These are phyloP conservation scores for Eidolon helvum DNA, from an alignment of 2,113 vertebrate species.

Conservation along the genomic window DNA sequence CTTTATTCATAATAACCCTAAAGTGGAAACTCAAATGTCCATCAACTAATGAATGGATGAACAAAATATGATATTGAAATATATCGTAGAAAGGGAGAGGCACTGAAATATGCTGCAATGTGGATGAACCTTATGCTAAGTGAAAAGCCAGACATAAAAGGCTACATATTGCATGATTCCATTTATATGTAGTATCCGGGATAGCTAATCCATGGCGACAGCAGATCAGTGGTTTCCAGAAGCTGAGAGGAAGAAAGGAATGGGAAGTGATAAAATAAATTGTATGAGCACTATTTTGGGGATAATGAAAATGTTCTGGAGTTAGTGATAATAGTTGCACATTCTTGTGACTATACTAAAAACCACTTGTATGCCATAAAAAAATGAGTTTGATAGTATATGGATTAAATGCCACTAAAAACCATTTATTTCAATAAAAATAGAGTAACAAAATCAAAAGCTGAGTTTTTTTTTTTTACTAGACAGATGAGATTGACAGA, in stretches of 20 bases:
- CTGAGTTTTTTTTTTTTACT: not conserved
- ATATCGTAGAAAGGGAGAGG: not conserved
- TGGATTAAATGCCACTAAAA: not conserved
- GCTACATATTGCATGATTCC: not conserved
- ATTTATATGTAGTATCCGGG: not conserved
- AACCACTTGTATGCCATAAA: not conserved
- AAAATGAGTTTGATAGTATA: not conserved
- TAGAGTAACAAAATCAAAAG: not conserved
- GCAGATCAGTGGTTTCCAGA: not conserved
- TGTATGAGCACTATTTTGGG: not conserved
- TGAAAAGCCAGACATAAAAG: not conserved
- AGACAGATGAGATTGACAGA: not conserved
- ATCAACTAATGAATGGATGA: not conserved
- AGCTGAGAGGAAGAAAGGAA: not conserved
- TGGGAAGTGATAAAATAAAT: not conserved
- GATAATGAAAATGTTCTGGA: not conserved
- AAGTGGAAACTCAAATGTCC: not conserved
- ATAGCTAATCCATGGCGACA: not conserved
- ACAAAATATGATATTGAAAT: not conserved
- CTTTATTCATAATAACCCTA: not conserved
- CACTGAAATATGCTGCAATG: not conserved
- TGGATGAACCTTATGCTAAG: not conserved
- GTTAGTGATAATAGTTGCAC: not conserved
- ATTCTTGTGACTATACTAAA: not conserved
- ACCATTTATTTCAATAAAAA: not conserved